Evolutionary conservation across 23 tunicate genomes (phyloP).

Genomic region (Halocynthia roretzi): DNA sequence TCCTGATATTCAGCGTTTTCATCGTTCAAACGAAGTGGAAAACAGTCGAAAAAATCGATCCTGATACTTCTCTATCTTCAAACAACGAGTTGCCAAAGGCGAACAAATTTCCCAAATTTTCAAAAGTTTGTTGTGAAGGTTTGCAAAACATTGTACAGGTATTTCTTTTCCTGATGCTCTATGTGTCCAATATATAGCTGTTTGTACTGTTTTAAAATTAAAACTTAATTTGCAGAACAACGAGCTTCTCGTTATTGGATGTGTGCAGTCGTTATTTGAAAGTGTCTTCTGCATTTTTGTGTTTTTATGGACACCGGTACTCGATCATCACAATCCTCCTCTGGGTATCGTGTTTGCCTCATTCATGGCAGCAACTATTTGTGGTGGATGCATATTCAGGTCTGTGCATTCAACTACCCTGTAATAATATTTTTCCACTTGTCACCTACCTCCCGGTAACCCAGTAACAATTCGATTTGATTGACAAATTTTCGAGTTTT

Average conservation of each 20-base stretch:
- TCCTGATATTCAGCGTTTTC: constrained; percentile 23
- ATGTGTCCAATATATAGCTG: background rate
- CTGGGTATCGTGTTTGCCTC: constrained; percentile 94
- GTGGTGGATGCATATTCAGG: constrained; percentile 43
- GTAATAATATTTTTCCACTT: no score
- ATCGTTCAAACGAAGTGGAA: constrained; percentile 46
- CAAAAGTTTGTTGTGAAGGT: constrained; percentile 16
- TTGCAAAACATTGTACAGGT: constrained; percentile 20
- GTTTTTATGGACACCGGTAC: constrained; percentile 96
- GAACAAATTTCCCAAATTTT: background rate
- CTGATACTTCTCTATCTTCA: background rate
- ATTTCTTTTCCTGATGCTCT: background rate
- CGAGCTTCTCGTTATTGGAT: constrained; percentile 42
- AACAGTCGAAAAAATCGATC: background rate
- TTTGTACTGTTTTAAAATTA: background rate
- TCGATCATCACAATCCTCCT: constrained; percentile 95
- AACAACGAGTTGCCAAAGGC: background rate
- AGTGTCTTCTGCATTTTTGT: constrained; percentile 92
- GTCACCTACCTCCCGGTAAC: no score
- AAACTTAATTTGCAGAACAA: constrained; percentile 33
- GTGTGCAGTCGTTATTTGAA: constrained; percentile 83
- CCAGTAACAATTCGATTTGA: no score
- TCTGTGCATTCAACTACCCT: background rate
- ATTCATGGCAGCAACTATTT: constrained; percentile 77
- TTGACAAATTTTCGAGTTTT: no score